Evolutionary conservation across 1,140 invertebrate genomes (phyloP), one percentile per base, ranked within the genome.

Genomic region (Macrobrachium rosenbergii): DNA sequence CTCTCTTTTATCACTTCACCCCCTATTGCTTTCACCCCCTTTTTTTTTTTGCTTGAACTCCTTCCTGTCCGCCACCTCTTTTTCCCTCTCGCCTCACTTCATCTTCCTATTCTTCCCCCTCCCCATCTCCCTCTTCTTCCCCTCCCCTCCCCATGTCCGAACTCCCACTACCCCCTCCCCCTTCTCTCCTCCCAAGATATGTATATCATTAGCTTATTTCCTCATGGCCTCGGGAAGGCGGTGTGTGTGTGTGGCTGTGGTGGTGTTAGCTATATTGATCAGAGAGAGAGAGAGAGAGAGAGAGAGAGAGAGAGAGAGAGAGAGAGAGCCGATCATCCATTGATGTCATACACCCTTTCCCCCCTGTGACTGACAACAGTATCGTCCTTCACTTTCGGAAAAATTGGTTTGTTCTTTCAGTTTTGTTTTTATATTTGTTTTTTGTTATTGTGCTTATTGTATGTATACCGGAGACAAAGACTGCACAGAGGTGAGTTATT

Each of bases 271-370:
- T 23, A 16, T 43, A 23, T 14, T 73, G 11, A 75, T 28, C 17
- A 43, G 7, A 37, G 69, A 73, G 69, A 73, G 63, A 64, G 63
- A 64, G 63, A 64, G 63, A 64, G 63, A 64, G 63, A 64, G 63
- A 64, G 63, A 64, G 63, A 64, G 63, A 64, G 69, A 73, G 69
- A 73, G 69, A 73, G 69, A 73, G 69, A 73, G 69, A 73, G 69
- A 73, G 69, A 73, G 69, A 73, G 69, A 73, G 69, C 28, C 28
- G 28, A 37, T 37, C 28, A 37, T 37, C 28, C 28, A 37, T 37
- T 37, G 28, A 37, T 37, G 28, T 37, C 28, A 37, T 37, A 37
- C 28, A 37, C 28, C 28, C 28, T 37, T 3, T 37, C 28, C 28
- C 28, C 28, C 28, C 28, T 37, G 3, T 37, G 28, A 37, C 28